Evolutionary conservation across 1,140 invertebrate species (phyloP), one percentile per base, ranked within the genome.

Genomic region (Cherax destructor): DNA sequence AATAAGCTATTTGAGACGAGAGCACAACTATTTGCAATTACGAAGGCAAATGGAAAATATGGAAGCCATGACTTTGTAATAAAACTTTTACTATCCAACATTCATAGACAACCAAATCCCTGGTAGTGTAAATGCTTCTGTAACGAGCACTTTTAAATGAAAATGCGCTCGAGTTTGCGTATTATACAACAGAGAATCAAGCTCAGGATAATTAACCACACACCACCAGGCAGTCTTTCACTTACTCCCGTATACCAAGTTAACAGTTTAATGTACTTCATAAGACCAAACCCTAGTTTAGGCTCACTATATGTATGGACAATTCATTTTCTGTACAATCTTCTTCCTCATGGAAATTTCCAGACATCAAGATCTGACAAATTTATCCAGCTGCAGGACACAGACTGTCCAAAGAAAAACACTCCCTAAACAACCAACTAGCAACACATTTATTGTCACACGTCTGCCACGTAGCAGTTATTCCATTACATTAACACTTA

Each of bases 51-150:
- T 72, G 83, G 69, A 69, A 86, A 74, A 74, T 74, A 24, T 86
- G 83, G 83, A 86, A 86, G 83, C 83, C 83, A 86, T 86, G 69
- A 86, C 83, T 86, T 86, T 69, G 61, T 69, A 86, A 72, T 72
- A 86, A 86, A 72, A 72, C 76, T 69, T 74, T 76, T 76, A 76
- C 83, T 86, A 86, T 86, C 83, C 83, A 86, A 84, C 61, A 86
- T 59, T 72, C 47, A 69, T 80, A 50, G 47, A 86, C 83, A 86
- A 86, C 69, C 83, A 47, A 86, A 72, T 72, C 69, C 49, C 69
- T 86, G 83, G 69, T 86, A 86, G 49, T 72, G 83, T 86, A 86
- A 86, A 86, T 86, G 83, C 47, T 86, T 86, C 83, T 86, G 72
- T 86, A 86, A 76, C 69, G 83, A 86, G 83, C 83, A 86, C 69